A percentile compares a stretch with the other conserved stretches of the same genome.
Evolutionary conservation across 64 coral and sea anemone genomes (phyloP).

Genomic region (Trachythela sp.): DNA sequence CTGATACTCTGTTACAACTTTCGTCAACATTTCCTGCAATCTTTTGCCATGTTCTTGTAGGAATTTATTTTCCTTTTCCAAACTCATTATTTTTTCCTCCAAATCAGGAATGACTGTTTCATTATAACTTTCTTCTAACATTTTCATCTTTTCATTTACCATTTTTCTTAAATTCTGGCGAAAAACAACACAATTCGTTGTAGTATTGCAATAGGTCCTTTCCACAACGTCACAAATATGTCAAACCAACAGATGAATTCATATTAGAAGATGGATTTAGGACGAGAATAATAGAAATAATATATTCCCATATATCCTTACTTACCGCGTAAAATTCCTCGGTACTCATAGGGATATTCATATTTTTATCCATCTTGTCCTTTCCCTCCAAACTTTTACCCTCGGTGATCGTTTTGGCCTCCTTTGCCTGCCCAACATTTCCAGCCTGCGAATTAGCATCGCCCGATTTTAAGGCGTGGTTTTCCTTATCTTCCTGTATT

Average conservation of each 20-base stretch:
- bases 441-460: neutral
- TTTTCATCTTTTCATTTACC: neutral
- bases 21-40: conserved; percentile 61
- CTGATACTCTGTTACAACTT: conserved; percentile 20
- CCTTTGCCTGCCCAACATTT: neutral
- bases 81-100: conserved; percentile 31
- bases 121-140: neutral
- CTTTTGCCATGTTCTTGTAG: conserved; percentile 57
- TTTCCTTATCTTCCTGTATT: neutral
- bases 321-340: neutral
- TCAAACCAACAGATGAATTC: too few species aligned
- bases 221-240: too few species aligned
- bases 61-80: conserved; percentile 69
- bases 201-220: too few species aligned
- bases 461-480: neutral
- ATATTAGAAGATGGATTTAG: too few species aligned
- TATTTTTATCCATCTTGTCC: neutral
- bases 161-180: neutral
- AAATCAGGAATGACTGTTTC: conserved; percentile 37
- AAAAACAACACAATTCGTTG: neutral
- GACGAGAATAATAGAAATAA: neutral
- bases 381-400: neutral
- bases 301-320: neutral
- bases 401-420: neutral
- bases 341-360: neutral